Percentiles rank a stretch among this genome's conserved stretches.
Evolutionary conservation across 2,113 vertebrate species (phyloP).

Genomic region (Trogon melanurus): DNA sequence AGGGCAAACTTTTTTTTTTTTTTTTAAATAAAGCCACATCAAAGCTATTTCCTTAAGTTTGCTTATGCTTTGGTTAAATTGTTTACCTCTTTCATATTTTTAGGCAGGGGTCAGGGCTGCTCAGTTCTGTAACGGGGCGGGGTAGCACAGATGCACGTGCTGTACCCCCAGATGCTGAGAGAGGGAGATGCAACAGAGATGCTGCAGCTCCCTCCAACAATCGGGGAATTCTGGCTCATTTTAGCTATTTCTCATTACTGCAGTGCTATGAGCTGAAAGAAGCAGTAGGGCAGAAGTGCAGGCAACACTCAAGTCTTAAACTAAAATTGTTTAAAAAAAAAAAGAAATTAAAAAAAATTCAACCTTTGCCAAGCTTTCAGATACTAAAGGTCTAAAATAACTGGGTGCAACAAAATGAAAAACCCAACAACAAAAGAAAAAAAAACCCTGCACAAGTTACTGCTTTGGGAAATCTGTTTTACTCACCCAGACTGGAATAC

Average conservation of each 20-base stretch:
- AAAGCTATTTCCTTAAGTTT: not conserved
- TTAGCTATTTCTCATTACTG: not conserved
- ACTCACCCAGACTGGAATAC: slow-evolving; percentile 75
- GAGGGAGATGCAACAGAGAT: not conserved
- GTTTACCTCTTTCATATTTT: not conserved
- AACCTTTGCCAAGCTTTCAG: not conserved
- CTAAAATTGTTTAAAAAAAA: not conserved
- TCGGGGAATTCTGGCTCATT: not conserved
- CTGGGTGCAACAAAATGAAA: not conserved
- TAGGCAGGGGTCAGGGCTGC: not conserved
- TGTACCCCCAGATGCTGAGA: not conserved
- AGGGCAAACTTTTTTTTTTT: not conserved
- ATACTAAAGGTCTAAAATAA: not conserved
- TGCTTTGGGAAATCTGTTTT: not conserved
- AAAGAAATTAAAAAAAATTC: not conserved
- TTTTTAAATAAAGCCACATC: not conserved
- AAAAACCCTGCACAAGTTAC: not conserved
- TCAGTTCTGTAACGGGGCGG: not conserved
- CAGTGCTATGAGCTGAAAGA: not conserved
- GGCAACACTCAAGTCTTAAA: not conserved
- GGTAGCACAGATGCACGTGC: accelerated
- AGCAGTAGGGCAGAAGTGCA: not conserved
- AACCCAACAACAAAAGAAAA: too few species aligned
- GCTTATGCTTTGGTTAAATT: not conserved
- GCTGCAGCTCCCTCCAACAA: not conserved